Base-by-base conservation (phyloP, 2,888 invertebrate genomes). In the Rotaria magnacalcarata region DNA sequence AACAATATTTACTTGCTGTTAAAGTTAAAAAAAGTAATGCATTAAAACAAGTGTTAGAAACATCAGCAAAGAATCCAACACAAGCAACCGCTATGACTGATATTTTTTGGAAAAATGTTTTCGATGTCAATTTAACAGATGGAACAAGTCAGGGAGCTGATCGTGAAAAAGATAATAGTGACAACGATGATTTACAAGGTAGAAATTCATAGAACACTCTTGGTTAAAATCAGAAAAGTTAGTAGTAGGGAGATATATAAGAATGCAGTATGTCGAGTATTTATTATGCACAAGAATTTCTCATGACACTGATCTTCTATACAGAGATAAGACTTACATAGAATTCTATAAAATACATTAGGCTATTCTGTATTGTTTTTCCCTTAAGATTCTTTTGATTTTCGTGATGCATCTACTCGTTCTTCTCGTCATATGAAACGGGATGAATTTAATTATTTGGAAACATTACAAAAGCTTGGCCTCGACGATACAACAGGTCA, bases 401-500 rank as follows among this genome's bases (percentile, higher is more conserved):
- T 80, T 80, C 47, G 19, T 24, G 80, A 80, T 47, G 4, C 43
- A n/a, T 10, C 43, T 43, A 11, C 47, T 24, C 43, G 47, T 24
- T 85, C 86, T 10, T 27, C 27, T 58, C 52, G 75, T 47, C 58
- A 84, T 50, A 85, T 52, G 75, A 85, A 85, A 75, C 85, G 85
- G 24, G 86, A 86, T 52, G 86, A 86, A 75, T 86, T 85, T 50
- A 86, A 60, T 86, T 87, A 85, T 84, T 58, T 74, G 21, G 87
- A 87, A 87, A 87, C 85, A n/a, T 50, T 87, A 67, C 87, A 87
- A 56, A 87, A 87, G 84, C 54, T 87, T 43, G 87, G 87, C 52
- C 87, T 87, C 41, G 87, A 87, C 56, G 87, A 87, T 84, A 74
- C 84, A 47, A 56, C n/a, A 89, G 90, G 91, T 87, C 88, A 91